A percentile compares a stretch with the other conserved stretches of the same genome.
These are phyloP conservation scores for Harmothoe impar DNA, from an alignment of 2,888 invertebrate genomes.

Conservation along the genomic window DNA sequence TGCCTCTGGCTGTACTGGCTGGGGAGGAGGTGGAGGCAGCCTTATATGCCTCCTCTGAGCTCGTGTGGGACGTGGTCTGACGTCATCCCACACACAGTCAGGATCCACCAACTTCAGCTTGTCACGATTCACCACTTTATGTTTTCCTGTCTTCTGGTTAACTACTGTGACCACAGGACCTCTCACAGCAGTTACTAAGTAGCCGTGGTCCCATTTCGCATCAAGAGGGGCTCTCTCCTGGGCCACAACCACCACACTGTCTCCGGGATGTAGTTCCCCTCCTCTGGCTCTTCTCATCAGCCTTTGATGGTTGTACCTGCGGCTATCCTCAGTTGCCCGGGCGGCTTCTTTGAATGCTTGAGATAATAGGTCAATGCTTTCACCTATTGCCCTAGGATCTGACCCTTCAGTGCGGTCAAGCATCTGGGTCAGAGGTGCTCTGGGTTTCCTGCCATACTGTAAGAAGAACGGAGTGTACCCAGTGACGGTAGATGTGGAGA, in stretches of 20 bases:
- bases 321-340: constrained; percentile 35
- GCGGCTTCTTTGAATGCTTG: constrained; percentile 32
- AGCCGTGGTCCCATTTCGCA: not conserved
- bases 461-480: constrained; percentile 34
- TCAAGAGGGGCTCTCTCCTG: constrained; percentile 31
- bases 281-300: not conserved
- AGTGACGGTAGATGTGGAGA: constrained; percentile 14
- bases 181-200: too few species aligned
- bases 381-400: constrained; percentile 41
- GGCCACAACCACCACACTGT: not conserved
- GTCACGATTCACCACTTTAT: too few species aligned
- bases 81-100: too few species aligned
- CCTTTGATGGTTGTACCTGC: constrained; percentile 34
- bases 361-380: not conserved
- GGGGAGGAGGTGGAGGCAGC: too few species aligned
- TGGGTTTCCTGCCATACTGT: not conserved
- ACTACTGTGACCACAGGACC: too few species aligned
- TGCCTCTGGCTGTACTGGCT: too few species aligned
- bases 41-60: too few species aligned
- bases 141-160: too few species aligned
- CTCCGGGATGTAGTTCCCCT: not conserved
- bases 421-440: constrained; percentile 31
- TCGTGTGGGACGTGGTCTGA: too few species aligned
- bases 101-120: too few species aligned
- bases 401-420: not conserved